Evolutionary conservation across 2,888 invertebrate genomes (phyloP), one percentile per base, ranked within the genome.

Genomic region (Machimus atricapillus): DNA sequence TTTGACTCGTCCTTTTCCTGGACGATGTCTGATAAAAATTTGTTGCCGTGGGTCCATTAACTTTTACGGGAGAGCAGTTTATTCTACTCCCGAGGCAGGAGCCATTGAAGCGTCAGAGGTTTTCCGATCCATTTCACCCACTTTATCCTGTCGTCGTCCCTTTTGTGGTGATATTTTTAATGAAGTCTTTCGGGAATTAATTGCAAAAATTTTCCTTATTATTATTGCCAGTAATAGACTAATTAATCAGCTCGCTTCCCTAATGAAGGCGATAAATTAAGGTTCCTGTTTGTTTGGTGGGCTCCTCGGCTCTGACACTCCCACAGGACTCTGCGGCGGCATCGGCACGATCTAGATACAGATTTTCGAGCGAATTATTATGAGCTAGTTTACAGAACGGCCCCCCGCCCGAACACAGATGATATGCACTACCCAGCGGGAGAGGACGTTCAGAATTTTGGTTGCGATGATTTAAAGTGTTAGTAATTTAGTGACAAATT

Each of bases 161-260:
- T 82, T 58, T 76, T 58, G 31, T 43, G 85, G 77, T 79, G 81
- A 79, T 77, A 85, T 43, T 87, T 87, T 85, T 79, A 87, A 87
- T 87, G 87, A 87, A 87, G 87, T 87, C 87, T 79, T 87, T 87
- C 79, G 46, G 58, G 79, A 73, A 87, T 83, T 87, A 87, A 87
- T 87, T 79, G 87, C 86, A 81, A 86, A 85, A 87, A 85, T 87
- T 87, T 87, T 86, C 87, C 87, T 87, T 85, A 87, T 87, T 87
- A 87, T 87, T 87, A 87, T 87, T 87, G 87, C 85, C 85, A 87
- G 85, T 87, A 87, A 87, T 87, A 87, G 87, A 87, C 85, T 85
- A 87, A 87, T 87, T 87, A 87, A 87, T 87, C 87, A 87, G 81
- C 43, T 79, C 85, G 85, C 85, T 87, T 87, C 85, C 87, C 85